These are phyloP conservation scores for Camponotus floridanus DNA, from an alignment of 1,140 invertebrate genomes.

Conservation along the genomic window DNA sequence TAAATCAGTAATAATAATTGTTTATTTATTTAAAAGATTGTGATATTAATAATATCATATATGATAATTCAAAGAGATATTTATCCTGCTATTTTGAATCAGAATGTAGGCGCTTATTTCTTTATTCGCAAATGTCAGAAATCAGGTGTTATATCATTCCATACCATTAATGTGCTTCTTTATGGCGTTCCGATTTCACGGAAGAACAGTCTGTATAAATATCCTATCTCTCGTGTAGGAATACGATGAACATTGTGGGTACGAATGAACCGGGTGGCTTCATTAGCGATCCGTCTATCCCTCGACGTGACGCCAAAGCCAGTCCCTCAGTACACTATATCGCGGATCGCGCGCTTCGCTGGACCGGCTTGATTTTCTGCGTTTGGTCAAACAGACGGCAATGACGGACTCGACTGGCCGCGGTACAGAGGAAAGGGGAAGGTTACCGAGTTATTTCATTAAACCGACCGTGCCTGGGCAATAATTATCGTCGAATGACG, in stretches of 20 bases:
- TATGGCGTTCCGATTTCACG: constrained; percentile 44
- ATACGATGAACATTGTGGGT: constrained; percentile 1
- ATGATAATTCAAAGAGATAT: neutral
- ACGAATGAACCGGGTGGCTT: constrained; percentile 62
- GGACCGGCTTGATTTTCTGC: constrained; percentile 73
- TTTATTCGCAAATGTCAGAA: neutral
- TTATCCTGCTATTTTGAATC: neutral
- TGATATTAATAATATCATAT: no score
- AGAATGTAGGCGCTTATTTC: neutral
- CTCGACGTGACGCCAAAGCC: constrained; percentile 57
- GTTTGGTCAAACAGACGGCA: constrained; percentile 78
- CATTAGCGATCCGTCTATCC: constrained; percentile 77
- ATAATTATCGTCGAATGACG: constrained; percentile 69
- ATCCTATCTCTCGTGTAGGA: constrained; percentile 32
- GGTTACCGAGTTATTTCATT: constrained; percentile 76
- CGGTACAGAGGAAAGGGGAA: constrained; percentile 51
- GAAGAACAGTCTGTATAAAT: constrained; percentile 49
- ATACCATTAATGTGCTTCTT: constrained; percentile 15
- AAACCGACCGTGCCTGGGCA: constrained; percentile 59
- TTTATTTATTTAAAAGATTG: neutral
- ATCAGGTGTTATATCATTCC: constrained; percentile 17
- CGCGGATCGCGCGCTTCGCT: constrained; percentile 71
- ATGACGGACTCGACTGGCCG: constrained; percentile 69
- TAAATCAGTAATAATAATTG: neutral
- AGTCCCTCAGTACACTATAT: constrained; percentile 60